Conservation (phyloP, 2,113 vertebrate genomes). For the Mungos mungo region DNA sequence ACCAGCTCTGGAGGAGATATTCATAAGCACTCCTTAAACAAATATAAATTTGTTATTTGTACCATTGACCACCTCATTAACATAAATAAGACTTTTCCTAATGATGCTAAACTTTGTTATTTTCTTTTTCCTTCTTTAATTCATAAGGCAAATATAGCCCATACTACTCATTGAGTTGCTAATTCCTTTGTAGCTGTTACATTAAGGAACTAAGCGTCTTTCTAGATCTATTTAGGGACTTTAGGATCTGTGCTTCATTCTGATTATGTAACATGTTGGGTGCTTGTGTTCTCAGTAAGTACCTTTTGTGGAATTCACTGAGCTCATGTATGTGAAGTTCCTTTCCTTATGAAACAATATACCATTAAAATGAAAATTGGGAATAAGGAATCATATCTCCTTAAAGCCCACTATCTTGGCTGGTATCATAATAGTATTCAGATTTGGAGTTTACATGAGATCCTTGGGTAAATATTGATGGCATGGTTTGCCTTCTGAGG, state of each 20-base stretch:
- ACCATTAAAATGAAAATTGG: neutral
- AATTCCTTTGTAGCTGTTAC: neutral
- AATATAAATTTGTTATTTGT: constrained; percentile 32
- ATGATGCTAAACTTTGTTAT: neutral
- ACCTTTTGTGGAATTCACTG: neutral
- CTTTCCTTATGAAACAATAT: neutral
- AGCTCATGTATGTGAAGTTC: neutral
- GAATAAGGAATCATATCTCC: neutral
- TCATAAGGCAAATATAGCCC: neutral
- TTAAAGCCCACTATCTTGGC: neutral
- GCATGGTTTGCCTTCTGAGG: neutral
- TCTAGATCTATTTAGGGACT: neutral
- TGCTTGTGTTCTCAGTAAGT: neutral
- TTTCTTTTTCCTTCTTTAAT: neutral
- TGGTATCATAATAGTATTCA: neutral
- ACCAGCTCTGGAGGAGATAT: neutral
- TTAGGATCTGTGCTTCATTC: neutral
- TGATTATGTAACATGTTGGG: neutral
- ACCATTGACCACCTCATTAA: neutral
- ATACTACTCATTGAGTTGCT: neutral
- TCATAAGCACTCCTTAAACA: neutral
- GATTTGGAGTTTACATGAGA: neutral
- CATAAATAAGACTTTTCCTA: neutral
- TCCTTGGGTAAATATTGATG: neutral
- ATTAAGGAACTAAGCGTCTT: neutral